Evolutionary conservation across 2,797 vertebrate species (phyloP).

Genomic region (Pelobates cultripes): DNA sequence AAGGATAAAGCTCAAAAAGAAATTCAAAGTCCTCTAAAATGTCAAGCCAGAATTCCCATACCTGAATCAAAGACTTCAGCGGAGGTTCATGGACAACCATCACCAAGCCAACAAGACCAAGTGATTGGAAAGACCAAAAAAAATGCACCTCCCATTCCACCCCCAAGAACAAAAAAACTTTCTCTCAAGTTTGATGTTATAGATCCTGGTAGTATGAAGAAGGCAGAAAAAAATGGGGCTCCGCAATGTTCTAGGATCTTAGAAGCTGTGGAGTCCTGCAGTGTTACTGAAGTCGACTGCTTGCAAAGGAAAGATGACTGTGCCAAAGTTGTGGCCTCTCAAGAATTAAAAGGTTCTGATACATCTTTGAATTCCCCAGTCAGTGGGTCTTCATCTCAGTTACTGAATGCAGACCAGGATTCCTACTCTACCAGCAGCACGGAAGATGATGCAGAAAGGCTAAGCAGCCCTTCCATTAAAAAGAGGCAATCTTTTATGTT

Average conservation of each 20-base stretch:
- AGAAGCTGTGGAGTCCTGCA: background rate
- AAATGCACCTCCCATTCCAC: conserved; percentile 78
- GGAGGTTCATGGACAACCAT: conserved; percentile 33
- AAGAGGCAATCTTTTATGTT: conserved; percentile 84
- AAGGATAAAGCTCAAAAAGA: conserved; percentile 54
- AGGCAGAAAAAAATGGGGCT: background rate
- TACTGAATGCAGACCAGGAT: conserved; percentile 75
- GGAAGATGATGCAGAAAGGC: conserved; percentile 84
- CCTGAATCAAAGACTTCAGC: conserved; percentile 55
- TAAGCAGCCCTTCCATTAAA: conserved; percentile 65
- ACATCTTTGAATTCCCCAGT: conserved; percentile 80
- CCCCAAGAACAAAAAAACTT: conserved; percentile 81
- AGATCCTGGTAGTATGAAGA: conserved; percentile 39
- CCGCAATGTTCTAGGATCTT: fast-evolving
- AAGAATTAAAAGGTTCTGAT: conserved; percentile 66
- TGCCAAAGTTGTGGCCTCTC: conserved; percentile 38
- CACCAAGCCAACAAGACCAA: conserved; percentile 57
- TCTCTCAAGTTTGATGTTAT: conserved; percentile 55
- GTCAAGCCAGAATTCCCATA: background rate
- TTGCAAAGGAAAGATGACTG: background rate
- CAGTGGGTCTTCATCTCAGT: conserved; percentile 56
- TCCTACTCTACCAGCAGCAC: conserved; percentile 92
- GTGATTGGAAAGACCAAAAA: conserved; percentile 34
- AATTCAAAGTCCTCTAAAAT: conserved; percentile 7
- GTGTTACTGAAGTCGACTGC: background rate